Conservation (phyloP, 2,797 vertebrate species). For the Smutsia gigantea region DNA sequence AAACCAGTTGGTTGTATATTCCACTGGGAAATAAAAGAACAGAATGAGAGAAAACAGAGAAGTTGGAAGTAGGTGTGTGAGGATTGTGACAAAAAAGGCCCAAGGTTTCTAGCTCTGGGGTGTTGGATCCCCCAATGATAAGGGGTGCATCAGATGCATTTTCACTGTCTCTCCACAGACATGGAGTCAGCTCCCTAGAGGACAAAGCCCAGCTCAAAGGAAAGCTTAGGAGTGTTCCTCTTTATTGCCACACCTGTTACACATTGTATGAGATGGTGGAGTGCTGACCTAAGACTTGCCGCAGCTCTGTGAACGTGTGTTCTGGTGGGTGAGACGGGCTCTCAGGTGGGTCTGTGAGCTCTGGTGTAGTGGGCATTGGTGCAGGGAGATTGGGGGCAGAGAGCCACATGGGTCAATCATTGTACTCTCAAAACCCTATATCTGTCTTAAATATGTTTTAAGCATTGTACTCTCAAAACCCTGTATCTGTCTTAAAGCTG, state of each 20-base stretch:
- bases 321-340: background rate
- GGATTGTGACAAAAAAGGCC: background rate
- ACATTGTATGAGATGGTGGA: background rate
- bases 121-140: rapidly evolving
- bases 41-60: background rate
- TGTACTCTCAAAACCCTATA: background rate
- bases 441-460: background rate
- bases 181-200: background rate
- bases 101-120: background rate
- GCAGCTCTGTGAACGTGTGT: background rate
- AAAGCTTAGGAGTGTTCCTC: background rate
- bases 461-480: background rate
- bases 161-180: background rate
- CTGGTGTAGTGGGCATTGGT: rapidly evolving
- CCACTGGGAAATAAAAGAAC: background rate
- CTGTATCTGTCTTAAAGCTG: background rate
- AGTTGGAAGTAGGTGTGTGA: background rate
- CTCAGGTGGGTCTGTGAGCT: background rate
- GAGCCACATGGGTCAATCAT: background rate
- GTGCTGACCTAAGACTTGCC: background rate
- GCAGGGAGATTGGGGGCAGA: background rate
- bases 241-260: background rate
- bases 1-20: background rate
- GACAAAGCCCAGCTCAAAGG: background rate
- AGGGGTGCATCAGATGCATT: rapidly evolving